Percentiles rank a stretch among this genome's conserved stretches.
Evolutionary conservation across 2,888 invertebrate genomes (phyloP).

Genomic region (Yponomeuta cagnagella): DNA sequence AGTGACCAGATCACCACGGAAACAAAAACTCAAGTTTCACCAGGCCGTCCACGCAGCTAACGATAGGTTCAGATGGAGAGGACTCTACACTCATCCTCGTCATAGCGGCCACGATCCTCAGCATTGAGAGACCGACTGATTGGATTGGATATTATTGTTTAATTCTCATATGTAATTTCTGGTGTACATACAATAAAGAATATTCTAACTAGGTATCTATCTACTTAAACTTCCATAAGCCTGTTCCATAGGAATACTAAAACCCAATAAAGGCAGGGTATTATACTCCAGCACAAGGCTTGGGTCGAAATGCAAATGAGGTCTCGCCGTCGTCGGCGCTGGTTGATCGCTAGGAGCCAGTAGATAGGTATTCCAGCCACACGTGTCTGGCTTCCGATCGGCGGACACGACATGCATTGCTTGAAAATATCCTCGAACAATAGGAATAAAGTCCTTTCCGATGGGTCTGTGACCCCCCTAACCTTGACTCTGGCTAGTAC

Average conservation of each 20-base stretch:
- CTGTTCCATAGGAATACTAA: neutral
- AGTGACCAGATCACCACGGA: no score
- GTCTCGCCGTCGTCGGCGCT: slow-evolving; percentile 15
- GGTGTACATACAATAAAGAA: no score
- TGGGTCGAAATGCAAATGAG: slow-evolving; percentile 20
- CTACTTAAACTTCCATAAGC: no score
- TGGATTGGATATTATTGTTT: no score
- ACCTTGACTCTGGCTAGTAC: neutral
- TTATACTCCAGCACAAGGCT: neutral
- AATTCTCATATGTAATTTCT: no score
- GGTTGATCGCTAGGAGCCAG: slow-evolving; percentile 25
- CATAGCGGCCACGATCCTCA: no score
- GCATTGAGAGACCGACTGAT: no score
- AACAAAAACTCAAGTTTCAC: no score
- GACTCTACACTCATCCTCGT: no score
- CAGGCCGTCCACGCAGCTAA: no score
- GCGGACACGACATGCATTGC: slow-evolving; percentile 52
- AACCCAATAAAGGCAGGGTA: neutral
- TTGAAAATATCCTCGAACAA: slow-evolving; percentile 55
- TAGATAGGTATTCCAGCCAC: slow-evolving; percentile 52
- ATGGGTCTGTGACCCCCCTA: neutral
- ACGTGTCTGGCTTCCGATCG: slow-evolving; percentile 52
- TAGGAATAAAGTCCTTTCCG: slow-evolving; percentile 13
- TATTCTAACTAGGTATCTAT: no score
- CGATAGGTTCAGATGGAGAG: no score